Conservation (phyloP, 2,797 vertebrate species). For the Pseudopleuronectes americanus region DNA sequence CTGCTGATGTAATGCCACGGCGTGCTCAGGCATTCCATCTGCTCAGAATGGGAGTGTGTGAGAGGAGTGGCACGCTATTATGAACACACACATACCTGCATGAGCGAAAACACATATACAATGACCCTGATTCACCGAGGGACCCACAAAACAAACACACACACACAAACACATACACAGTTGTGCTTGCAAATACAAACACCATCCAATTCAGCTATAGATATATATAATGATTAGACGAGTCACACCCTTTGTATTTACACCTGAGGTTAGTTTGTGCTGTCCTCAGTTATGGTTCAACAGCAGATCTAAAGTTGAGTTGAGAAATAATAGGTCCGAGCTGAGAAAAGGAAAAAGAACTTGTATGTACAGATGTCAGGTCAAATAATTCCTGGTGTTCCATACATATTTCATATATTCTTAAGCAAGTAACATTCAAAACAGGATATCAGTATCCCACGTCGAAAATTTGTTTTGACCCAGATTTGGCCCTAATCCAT, state of each 20-base stretch:
- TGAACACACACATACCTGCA: not conserved
- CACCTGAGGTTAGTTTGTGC: too few species aligned
- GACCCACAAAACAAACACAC: not conserved
- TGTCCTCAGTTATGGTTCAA: too few species aligned
- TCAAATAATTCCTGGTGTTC: too few species aligned
- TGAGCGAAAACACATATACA: slow-evolving; percentile 2
- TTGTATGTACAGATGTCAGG: too few species aligned
- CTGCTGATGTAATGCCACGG: slow-evolving; percentile 77
- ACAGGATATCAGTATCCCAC: too few species aligned
- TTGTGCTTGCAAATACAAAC: not conserved
- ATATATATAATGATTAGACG: slow-evolving; percentile 1
- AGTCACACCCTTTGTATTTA: not conserved
- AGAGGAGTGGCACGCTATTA: slow-evolving; percentile 12
- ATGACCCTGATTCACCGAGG: slow-evolving; percentile 8
- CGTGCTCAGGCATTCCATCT: slow-evolving; percentile 78
- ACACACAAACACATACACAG: not conserved
- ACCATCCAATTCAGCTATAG: not conserved
- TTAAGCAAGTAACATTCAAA: too few species aligned
- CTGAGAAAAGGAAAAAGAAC: too few species aligned
- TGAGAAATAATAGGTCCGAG: too few species aligned
- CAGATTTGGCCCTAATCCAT: too few species aligned
- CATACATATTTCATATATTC: too few species aligned
- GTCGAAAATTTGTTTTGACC: too few species aligned
- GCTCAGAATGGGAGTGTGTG: slow-evolving; percentile 46
- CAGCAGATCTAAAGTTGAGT: too few species aligned